Conservation (phyloP, 1,140 invertebrate species). For the Euwallacea fornicatus region DNA sequence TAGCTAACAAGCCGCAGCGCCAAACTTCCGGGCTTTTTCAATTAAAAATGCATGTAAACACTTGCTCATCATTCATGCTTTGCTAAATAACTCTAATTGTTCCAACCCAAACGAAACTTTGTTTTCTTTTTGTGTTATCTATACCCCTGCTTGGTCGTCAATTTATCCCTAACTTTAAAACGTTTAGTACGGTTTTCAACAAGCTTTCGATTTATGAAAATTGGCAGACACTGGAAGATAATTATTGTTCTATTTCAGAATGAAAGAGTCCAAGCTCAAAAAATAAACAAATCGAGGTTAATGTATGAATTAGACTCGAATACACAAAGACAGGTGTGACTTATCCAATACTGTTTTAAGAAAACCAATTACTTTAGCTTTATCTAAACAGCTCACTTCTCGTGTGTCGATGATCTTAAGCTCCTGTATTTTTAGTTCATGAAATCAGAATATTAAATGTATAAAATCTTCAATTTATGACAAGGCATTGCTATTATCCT, state of each 20-base stretch:
- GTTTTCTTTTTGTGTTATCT: too few relatives aligned
- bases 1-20: slow-evolving; percentile 50
- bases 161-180: too few relatives aligned
- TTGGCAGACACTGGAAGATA: slow-evolving; percentile 8
- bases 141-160: too few relatives aligned
- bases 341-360: slow-evolving; percentile 18
- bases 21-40: slow-evolving; percentile 47
- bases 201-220: neutral
- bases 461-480: slow-evolving; percentile 11
- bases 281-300: slow-evolving; percentile 15
- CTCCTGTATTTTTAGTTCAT: slow-evolving; percentile 22
- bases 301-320: slow-evolving; percentile 8
- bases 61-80: slow-evolving; percentile 47
- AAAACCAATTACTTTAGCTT: slow-evolving; percentile 18
- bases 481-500: slow-evolving; percentile 4
- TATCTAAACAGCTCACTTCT: slow-evolving; percentile 25
- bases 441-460: slow-evolving; percentile 23
- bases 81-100: slow-evolving; percentile 37
- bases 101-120: neutral
- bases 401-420: slow-evolving; percentile 28
- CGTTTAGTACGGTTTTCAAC: too few relatives aligned
- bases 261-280: slow-evolving; percentile 5
- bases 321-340: slow-evolving; percentile 28
- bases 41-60: slow-evolving; percentile 49
- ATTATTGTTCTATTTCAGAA: slow-evolving; percentile 16